Evolutionary conservation across 2,888 invertebrate species (phyloP).

Genomic region (Eristalinus aeneus): DNA sequence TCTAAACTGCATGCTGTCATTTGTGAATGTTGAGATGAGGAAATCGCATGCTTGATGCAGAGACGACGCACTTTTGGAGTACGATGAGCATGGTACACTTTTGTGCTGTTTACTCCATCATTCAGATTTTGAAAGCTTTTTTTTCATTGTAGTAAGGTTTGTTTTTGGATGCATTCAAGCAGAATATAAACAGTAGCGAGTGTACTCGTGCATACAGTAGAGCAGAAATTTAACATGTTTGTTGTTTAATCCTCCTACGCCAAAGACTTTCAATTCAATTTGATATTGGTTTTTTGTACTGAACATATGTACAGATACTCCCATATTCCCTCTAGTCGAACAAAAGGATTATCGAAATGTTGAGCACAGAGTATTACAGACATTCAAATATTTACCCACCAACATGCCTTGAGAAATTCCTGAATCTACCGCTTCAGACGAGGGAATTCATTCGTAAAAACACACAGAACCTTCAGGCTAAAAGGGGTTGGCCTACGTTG

Average conservation of each 20-base stretch:
- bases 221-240: no score
- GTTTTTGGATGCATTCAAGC: no score
- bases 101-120: no score
- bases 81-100: no score
- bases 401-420: background rate
- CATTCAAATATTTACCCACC: conserved; percentile 23
- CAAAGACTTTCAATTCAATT: background rate
- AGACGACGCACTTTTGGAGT: no score
- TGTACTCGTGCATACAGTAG: no score
- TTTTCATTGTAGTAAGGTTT: no score
- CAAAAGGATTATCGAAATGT: background rate
- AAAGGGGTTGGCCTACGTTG: conserved; percentile 20
- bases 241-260: background rate
- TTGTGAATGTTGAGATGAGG: no score
- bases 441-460: conserved; percentile 39
- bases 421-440: background rate
- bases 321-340: background rate
- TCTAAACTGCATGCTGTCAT: no score
- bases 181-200: no score
- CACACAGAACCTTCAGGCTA: conserved; percentile 12
- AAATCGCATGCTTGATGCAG: no score
- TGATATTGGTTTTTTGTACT: background rate
- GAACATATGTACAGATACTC: background rate
- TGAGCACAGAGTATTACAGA: background rate
- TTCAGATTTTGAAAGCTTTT: no score